phyloP scores from a whole-genome alignment of 2,797 vertebrate genomes.

The Lepus townsendii region DNA sequence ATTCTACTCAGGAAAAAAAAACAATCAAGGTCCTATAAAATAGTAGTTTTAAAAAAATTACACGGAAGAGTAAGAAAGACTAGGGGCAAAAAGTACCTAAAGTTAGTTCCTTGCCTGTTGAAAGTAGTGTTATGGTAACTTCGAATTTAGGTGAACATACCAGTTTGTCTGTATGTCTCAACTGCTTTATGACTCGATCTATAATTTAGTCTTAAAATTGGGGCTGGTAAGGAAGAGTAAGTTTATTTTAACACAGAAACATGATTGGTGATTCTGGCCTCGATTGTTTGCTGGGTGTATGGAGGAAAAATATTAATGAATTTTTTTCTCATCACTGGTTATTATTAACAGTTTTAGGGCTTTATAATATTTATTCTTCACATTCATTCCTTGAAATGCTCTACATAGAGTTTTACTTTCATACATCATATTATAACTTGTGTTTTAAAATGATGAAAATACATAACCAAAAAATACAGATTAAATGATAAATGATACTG shows the following conservation, averaged over 20 bases:
- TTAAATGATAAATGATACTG: neutral
- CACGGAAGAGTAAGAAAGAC: neutral
- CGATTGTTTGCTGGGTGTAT: neutral
- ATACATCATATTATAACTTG: neutral
- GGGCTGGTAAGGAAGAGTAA: neutral
- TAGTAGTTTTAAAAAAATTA: neutral
- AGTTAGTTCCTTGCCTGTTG: neutral
- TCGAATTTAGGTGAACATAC: neutral
- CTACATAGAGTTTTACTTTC: neutral
- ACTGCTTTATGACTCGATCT: neutral
- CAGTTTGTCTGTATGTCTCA: constrained; percentile 23
- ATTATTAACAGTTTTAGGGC: constrained; percentile 22
- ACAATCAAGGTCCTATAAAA: neutral
- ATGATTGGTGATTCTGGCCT: neutral
- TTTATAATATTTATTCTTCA: constrained; percentile 25
- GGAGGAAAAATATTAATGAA: neutral
- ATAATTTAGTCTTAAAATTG: neutral
- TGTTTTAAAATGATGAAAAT: constrained; percentile 44
- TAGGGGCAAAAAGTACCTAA: neutral
- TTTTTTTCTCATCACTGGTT: neutral
- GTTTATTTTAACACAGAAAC: constrained; percentile 36
- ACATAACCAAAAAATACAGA: constrained; percentile 34
- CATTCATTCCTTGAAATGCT: neutral
- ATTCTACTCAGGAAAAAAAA: neutral
- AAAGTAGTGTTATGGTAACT: constrained; percentile 4